phyloP scores from a whole-genome alignment of 2,888 invertebrate genomes.

The Agriotes lineatus region DNA sequence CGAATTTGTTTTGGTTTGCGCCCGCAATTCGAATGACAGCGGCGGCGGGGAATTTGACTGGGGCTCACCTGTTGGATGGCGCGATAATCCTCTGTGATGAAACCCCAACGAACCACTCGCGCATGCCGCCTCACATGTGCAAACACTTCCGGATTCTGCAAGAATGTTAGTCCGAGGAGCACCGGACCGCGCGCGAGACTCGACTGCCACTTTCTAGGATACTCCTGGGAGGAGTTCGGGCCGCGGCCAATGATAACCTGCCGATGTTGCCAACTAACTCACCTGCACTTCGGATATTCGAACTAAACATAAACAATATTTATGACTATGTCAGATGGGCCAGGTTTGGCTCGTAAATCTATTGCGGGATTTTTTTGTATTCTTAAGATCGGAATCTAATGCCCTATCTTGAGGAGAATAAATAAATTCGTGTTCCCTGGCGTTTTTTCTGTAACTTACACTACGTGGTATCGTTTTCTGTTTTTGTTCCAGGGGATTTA shows the following conservation, averaged over 20 bases:
- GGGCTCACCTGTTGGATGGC: constrained; percentile 29
- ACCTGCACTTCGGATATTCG: constrained; percentile 59
- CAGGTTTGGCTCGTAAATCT: constrained; percentile 66
- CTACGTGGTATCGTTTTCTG: constrained; percentile 34
- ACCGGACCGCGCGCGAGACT: constrained; percentile 60
- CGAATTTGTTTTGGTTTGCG: neutral
- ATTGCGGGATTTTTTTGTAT: constrained; percentile 59
- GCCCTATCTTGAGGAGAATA: constrained; percentile 45
- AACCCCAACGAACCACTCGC: constrained; percentile 26
- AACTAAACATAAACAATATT: constrained; percentile 67
- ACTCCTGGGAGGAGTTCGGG: constrained; percentile 62
- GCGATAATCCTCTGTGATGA: constrained; percentile 12
- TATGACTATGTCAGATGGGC: constrained; percentile 66
- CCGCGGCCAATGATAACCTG: constrained; percentile 60
- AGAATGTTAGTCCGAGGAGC: constrained; percentile 35
- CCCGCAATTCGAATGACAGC: constrained; percentile 11
- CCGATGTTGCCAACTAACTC: constrained; percentile 62
- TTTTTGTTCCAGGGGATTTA: constrained; percentile 25
- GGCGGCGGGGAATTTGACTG: constrained; percentile 4
- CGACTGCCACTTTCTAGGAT: constrained; percentile 57
- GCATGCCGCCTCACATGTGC: constrained; percentile 36
- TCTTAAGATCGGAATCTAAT: constrained; percentile 58
- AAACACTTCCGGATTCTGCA: constrained; percentile 45
- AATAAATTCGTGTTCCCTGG: constrained; percentile 42
- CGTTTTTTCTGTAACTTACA: constrained; percentile 40